phyloP scores from a whole-genome alignment of 2,888 invertebrate genomes.

The Thera britannica region DNA sequence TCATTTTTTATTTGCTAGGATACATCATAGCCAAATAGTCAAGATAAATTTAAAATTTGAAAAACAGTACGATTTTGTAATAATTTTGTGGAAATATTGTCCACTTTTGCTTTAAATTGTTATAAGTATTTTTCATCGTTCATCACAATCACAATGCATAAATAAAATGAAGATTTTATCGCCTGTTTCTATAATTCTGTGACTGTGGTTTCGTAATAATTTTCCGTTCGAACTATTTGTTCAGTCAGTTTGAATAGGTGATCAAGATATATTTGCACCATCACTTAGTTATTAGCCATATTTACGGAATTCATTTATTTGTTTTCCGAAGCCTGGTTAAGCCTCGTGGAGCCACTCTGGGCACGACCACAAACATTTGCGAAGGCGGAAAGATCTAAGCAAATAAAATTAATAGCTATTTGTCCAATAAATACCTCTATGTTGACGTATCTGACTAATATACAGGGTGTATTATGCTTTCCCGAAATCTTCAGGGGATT shows the following conservation, averaged over 20 bases:
- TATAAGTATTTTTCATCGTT: too few species aligned
- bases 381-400: constrained; percentile 46
- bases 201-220: not conserved
- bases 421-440: constrained; percentile 4
- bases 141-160: too few species aligned
- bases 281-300: constrained; percentile 1
- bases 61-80: too few species aligned
- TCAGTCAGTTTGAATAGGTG: not conserved
- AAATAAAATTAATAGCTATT: constrained; percentile 41
- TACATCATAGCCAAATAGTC: too few species aligned
- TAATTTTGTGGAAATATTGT: too few species aligned
- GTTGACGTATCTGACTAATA: not conserved
- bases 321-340: constrained; percentile 51
- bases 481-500: too few species aligned
- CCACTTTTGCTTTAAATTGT: too few species aligned
- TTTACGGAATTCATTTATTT: constrained; percentile 20
- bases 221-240: not conserved
- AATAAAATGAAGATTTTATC: too few species aligned
- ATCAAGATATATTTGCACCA: constrained; percentile 12
- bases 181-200: too few species aligned
- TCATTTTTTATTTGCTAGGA: too few species aligned
- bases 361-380: constrained; percentile 69
- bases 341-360: constrained; percentile 46
- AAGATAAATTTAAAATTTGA: too few species aligned
- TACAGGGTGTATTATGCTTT: not conserved